Base-by-base conservation (phyloP, 1,140 invertebrate species). In the Colletes gigas region DNA sequence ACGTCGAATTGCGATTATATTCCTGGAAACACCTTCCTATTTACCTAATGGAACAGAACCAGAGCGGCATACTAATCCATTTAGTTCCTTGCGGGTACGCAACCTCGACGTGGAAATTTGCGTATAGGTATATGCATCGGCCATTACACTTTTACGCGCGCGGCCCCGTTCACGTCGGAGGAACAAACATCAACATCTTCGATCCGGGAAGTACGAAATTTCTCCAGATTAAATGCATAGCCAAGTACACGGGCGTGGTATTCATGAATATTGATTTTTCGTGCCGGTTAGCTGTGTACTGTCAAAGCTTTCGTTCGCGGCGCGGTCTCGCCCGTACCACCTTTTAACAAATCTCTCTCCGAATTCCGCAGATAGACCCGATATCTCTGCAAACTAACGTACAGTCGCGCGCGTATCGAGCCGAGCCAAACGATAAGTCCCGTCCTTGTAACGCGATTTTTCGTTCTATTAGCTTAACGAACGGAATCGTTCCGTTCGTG, bases 181-280 rank as follows among this genome's bases (percentile, higher is more conserved):
- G 74, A 79, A 62, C 71, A 80, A 83, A 75, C 72, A 86, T 88
- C 78, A 84, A 82, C 75, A 83, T 89, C 83, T 84, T 89, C 78
- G 57, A 70, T 63, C 55, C 5, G 19, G 44, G 47, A 84, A 81
- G 60, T 55, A 59, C 21, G 41, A 57, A 69, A 80, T 87, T 69
- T 68, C 78, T 70, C 10, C 21, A 66, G 68, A 81, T 88, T 87
- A 83, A 78, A 81, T 71, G 82, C 79, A 79, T 82, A 80, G 10
- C 62, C 60, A 70, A 69, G 12, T 60, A 67, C 15, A 41, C 47
- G 15, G 30, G 50, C 30, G 17, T 70, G 14, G 44, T 65, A 79
- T 50, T 85, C 75, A 86, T 87, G 84, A 89, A 88, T 91, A 89
- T 90, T 81, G 59, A 85, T 88, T 89, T 88, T 88, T 88, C 70